Conservation (phyloP, 2,797 vertebrate species). For the Yasuhikotakia modesta region DNA sequence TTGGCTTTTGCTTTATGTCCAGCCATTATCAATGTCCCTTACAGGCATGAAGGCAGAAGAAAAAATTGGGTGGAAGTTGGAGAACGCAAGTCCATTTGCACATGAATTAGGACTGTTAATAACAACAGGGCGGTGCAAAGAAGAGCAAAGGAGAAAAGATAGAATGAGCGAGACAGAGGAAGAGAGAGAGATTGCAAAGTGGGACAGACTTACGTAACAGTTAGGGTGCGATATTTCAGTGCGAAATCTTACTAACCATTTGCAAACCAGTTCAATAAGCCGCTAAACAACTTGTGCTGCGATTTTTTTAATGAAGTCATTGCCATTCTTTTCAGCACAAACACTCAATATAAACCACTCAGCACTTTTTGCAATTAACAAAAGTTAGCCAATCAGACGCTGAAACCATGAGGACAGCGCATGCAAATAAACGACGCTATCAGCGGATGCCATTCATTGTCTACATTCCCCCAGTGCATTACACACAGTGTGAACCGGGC, state of each 20-base stretch:
- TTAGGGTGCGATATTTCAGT: background rate
- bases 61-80: slow-evolving; percentile 52
- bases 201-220: background rate
- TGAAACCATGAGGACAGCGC: background rate
- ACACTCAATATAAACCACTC: background rate
- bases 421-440: background rate
- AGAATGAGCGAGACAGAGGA: background rate
- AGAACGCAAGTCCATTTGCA: slow-evolving; percentile 57
- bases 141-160: slow-evolving; percentile 5
- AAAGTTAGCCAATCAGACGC: background rate
- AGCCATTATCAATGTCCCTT: slow-evolving; percentile 78
- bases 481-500: slow-evolving; percentile 19
- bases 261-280: background rate
- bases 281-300: background rate
- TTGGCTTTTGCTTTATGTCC: slow-evolving; percentile 77
- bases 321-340: no score
- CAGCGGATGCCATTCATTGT: background rate
- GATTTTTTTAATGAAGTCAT: background rate
- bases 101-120: slow-evolving; percentile 58
- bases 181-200: slow-evolving; percentile 7
- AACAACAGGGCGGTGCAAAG: background rate
- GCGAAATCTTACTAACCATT: background rate
- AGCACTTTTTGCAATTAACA: background rate
- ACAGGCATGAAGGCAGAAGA: slow-evolving; percentile 61
- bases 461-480: slow-evolving; percentile 5